These are phyloP conservation scores for Lytechinus pictus DNA, from an alignment of 35 echinoderm and acorn worm genomes.

Conservation along the genomic window DNA sequence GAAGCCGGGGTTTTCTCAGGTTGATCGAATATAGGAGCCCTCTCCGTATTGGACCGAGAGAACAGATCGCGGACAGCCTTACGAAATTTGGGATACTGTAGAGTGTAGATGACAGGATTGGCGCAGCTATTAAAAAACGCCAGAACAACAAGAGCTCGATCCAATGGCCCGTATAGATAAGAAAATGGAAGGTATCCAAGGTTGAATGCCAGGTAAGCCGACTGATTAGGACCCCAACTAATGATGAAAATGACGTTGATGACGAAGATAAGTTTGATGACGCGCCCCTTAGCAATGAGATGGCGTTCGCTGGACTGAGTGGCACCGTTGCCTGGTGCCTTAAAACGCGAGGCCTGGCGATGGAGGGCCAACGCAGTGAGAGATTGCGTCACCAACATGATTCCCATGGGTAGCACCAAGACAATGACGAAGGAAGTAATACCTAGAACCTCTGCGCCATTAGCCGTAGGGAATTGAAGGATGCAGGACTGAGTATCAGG, in stretches of 20 bases:
- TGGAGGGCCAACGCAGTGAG: not conserved
- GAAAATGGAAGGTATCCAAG: not conserved
- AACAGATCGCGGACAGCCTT: not conserved
- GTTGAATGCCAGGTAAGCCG: constrained; percentile 33
- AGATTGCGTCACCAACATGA: constrained; percentile 34
- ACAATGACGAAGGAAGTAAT: constrained; percentile 29
- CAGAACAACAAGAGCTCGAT: not conserved
- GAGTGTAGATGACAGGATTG: constrained; percentile 50
- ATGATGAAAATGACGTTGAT: constrained; percentile 41
- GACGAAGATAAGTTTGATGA: constrained; percentile 40
- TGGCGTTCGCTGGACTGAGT: not conserved
- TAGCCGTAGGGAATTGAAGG: constrained; percentile 27
- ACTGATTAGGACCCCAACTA: constrained; percentile 52
- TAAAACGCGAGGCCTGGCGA: not conserved
- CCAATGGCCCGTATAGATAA: constrained; percentile 27
- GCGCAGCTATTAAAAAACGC: constrained; percentile 52
- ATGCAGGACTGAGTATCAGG: not conserved
- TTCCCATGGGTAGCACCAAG: not conserved
- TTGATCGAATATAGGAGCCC: not conserved
- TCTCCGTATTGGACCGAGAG: not conserved
- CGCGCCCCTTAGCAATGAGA: not conserved
- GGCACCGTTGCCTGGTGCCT: not conserved
- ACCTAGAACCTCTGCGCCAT: not conserved
- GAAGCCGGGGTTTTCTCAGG: not conserved
- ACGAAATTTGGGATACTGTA: constrained; percentile 35